Evolutionary conservation across 2,113 vertebrate genomes (phyloP).

Genomic region (Macroglossus sobrinus): DNA sequence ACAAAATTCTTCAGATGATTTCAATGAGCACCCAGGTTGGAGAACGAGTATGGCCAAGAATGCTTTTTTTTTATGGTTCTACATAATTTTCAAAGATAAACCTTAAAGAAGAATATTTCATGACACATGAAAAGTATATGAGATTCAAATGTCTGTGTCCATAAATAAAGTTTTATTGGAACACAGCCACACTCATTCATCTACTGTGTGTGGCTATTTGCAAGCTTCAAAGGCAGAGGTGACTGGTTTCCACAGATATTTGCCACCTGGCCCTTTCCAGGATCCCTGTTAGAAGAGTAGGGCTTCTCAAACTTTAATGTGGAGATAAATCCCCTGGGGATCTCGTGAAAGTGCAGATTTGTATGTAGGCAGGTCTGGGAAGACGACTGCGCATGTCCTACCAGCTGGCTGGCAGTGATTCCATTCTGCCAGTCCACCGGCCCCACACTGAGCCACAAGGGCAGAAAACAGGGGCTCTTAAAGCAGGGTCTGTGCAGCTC

Average conservation of each 20-base stretch:
- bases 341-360: not conserved
- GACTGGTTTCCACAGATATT: not conserved
- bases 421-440: not conserved
- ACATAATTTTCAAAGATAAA: not conserved
- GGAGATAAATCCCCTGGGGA: not conserved
- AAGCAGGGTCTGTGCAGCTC: not conserved
- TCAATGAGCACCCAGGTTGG: not conserved
- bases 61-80: not conserved
- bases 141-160: not conserved
- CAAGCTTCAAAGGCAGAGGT: not conserved
- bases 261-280: not conserved
- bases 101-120: not conserved
- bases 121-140: not conserved
- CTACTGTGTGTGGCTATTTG: not conserved
- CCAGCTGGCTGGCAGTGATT: not conserved
- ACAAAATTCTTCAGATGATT: not conserved
- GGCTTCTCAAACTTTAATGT: not conserved
- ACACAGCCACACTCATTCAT: not conserved
- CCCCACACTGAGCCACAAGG: not conserved
- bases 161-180: slow-evolving; percentile 32
- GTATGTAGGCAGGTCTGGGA: not conserved
- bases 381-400: not conserved
- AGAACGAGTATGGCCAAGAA: not conserved
- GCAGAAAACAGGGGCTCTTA: not conserved
- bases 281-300: not conserved